Conservation (phyloP, 2,797 vertebrate species). For the Cirrhinus molitorella region DNA sequence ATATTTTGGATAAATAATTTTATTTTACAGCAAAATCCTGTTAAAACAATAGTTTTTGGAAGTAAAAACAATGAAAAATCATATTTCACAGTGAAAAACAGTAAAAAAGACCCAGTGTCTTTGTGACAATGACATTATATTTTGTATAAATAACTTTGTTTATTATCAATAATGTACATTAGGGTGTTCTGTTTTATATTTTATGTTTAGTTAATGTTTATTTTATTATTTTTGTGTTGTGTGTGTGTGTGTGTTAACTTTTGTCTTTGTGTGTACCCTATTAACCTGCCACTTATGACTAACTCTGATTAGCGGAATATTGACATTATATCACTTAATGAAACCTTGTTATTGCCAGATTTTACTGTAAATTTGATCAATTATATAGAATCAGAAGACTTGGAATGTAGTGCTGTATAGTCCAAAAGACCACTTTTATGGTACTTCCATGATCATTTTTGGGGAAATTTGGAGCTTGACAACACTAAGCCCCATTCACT, state of each 20-base stretch:
- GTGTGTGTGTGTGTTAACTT: too few species aligned
- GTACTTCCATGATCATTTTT: too few species aligned
- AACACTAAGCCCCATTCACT: not conserved
- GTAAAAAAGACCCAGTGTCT: too few species aligned
- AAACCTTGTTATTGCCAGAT: not conserved
- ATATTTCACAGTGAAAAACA: too few species aligned
- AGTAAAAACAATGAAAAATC: too few species aligned
- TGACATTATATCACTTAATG: not conserved
- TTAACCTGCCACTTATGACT: not conserved
- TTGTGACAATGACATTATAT: too few species aligned
- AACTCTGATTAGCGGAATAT: not conserved
- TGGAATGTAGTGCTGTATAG: not conserved
- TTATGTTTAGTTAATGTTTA: not conserved
- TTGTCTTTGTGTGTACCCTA: too few species aligned
- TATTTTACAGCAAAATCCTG: too few species aligned
- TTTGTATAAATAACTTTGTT: not conserved
- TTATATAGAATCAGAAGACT: not conserved
- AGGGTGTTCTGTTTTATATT: not conserved
- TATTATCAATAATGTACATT: not conserved
- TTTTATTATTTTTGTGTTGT: not conserved
- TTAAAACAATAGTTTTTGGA: too few species aligned
- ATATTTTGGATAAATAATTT: too few species aligned
- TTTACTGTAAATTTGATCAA: not conserved
- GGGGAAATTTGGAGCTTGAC: not conserved
- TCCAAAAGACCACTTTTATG: not conserved